Percentiles rank a stretch among this genome's conserved stretches.
Conservation (phyloP, 2,797 vertebrate genomes). For the Molossus alvarezi region DNA sequence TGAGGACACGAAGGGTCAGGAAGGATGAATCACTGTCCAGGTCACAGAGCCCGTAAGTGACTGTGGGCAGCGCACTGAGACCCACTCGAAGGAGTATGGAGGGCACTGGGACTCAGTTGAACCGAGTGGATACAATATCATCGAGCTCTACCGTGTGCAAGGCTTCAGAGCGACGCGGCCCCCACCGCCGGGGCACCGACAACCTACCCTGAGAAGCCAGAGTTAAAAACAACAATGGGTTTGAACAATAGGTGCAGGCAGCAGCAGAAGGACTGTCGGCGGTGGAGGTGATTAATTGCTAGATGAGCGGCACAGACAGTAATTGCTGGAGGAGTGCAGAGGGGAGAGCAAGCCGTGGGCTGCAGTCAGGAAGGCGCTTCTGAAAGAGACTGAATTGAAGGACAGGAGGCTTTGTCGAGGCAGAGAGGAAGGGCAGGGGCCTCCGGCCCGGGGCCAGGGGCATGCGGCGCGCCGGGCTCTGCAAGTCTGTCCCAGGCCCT, state of each 20-base stretch:
- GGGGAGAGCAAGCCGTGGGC: not conserved
- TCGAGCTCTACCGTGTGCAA: not conserved
- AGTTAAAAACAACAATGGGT: not conserved
- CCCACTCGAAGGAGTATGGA: not conserved
- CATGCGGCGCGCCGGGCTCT: not conserved
- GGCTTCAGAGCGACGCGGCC: not conserved
- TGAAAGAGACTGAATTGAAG: constrained; percentile 56
- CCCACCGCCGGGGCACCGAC: accelerated
- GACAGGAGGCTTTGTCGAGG: not conserved
- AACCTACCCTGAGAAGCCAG: not conserved
- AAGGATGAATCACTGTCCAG: not conserved
- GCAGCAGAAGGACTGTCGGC: not conserved
- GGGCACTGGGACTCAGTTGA: not conserved
- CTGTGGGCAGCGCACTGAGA: not conserved
- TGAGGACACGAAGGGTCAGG: not conserved
- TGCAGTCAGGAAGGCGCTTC: not conserved
- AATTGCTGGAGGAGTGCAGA: constrained; percentile 68
- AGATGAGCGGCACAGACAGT: constrained; percentile 60
- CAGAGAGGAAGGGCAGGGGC: not conserved
- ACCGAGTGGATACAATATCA: not conserved
- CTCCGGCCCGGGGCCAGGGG: not conserved
- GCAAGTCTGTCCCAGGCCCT: not conserved
- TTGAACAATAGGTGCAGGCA: not conserved
- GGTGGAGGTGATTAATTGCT: constrained; percentile 67
- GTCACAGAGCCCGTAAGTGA: not conserved